phyloP scores from a whole-genome alignment of 2,888 invertebrate genomes.

The Sthenelais limicola region DNA sequence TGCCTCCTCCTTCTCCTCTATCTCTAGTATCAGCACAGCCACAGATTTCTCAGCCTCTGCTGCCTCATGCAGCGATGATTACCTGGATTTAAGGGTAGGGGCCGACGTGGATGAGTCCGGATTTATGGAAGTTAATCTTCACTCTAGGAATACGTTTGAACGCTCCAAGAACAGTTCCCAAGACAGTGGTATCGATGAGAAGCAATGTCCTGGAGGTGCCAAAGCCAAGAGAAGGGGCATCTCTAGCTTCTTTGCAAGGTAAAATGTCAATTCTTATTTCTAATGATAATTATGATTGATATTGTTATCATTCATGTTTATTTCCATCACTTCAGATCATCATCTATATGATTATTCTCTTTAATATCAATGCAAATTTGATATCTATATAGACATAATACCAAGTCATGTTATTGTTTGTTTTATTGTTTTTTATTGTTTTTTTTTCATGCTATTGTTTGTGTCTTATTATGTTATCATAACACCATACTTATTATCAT shows the following conservation, averaged over 20 bases:
- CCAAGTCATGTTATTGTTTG: no score
- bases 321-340: no score
- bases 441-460: no score
- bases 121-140: slow-evolving; percentile 67
- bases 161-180: slow-evolving; percentile 31
- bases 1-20: slow-evolving; percentile 58
- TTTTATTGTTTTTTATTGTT: no score
- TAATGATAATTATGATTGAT: no score
- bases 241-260: slow-evolving; percentile 39
- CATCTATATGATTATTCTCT: no score
- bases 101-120: slow-evolving; percentile 65
- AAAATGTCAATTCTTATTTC: no score
- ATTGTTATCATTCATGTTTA: no score
- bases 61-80: slow-evolving; percentile 60
- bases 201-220: slow-evolving; percentile 32
- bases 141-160: slow-evolving; percentile 56
- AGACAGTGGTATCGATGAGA: slow-evolving; percentile 44
- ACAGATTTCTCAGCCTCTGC: slow-evolving; percentile 67
- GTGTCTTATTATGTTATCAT: no score
- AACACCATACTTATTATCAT: no score
- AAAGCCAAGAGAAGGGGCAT: slow-evolving; percentile 37
- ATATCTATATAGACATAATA: no score
- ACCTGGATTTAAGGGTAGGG: slow-evolving; percentile 52
- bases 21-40: slow-evolving; percentile 67
- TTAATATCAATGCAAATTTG: no score